Evolutionary conservation across 2,797 vertebrate species (phyloP), one percentile per base, ranked within the genome.

Genomic region (Jordanella pulchra): DNA sequence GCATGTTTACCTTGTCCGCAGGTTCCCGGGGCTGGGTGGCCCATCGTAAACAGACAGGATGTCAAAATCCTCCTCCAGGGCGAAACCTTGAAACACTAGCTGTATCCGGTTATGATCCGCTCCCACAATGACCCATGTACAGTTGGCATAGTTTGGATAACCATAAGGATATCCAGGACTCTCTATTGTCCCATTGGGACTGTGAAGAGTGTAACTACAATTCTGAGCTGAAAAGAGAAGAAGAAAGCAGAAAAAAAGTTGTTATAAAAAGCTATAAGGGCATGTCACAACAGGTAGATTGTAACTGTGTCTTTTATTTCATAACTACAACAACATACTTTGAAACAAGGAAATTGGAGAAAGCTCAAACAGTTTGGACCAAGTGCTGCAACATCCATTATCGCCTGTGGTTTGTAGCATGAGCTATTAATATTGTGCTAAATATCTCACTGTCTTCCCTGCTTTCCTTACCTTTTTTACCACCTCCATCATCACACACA

Each of bases 81-180:
- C 98, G 47, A 99, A 99, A 86, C 97, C 96, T 91, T 97, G 97
- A 95, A 99, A 99, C 88, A 98, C 97, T 12, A 99, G 95, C 93
- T 99, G 98, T 93, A 99, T 97, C 92, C 97, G 95, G 92, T 97
- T 97, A 92, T 98, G 96, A 87, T 97, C 96, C 67, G 96, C 95
- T 0, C 96, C 96, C 25, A 94, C 95, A 80, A 99, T 96, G 89
- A 96, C 97, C 98, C 98, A 99, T 1, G 97, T 99, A 89, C 98
- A 99, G 94, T 99, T 99, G 94, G 97, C 98, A 27, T 99, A 99
- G 94, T 99, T 99, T 72, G 98, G 98, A 86, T 99, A 99, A 84
- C 97, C 98, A 1, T 99, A 98, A 0, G 98, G 97, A 80, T 97
- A 99, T 80, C 98, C 98, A 0, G 97, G 97, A 89, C 98, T 99